Base-by-base conservation (phyloP, 2,888 invertebrate species). In the Rutpela maculata region DNA sequence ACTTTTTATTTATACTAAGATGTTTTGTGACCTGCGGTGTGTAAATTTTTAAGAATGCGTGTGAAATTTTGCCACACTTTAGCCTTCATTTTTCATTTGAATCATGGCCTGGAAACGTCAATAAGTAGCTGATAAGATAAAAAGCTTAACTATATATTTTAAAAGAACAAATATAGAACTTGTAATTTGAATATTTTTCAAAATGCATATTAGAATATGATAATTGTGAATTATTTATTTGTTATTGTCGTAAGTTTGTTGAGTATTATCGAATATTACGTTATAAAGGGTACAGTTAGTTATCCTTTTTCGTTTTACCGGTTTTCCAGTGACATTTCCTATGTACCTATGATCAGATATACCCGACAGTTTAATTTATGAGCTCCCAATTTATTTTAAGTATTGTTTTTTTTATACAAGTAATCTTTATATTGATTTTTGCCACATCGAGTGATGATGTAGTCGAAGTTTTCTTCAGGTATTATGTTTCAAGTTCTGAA, bases 51-150 rank as follows among this genome's bases (percentile, higher is more conserved):
- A 69, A 69, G 69, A 69, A 12, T 38, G 18, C 19, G 69, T 69
- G 69, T 69, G 69, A 69, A 59, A 38, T 60, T 65, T 70, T 70
- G 60, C 70, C 70, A 70, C 70, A 70, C 70, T 60, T 70, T 70
- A 70, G 70, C 70, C 70, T 70, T 70, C 50, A 62, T 59, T 70
- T 70, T 70, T 70, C 22, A 43, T 70, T 70, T 22, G 70, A 70
- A 70, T 60, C 60, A 74, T 74, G 71, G 71, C 71, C 74, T 74
- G 67, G 60, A 67, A 57, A 59, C 26, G 74, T 74, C 74, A 74
- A 67, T 74, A 74, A 74, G 31, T 74, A 74, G 74, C 60, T 57
- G 38, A 35, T 74, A 74, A 66, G 59, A 65, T 56, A 50, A 72
- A 72, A 72, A 50, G 72, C 72, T 72, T 72, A 65, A 65, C 55